Percentiles rank a stretch among this genome's conserved stretches.
phyloP scores from a whole-genome alignment of 2,888 invertebrate species.

The Apodemia hepburni region DNA sequence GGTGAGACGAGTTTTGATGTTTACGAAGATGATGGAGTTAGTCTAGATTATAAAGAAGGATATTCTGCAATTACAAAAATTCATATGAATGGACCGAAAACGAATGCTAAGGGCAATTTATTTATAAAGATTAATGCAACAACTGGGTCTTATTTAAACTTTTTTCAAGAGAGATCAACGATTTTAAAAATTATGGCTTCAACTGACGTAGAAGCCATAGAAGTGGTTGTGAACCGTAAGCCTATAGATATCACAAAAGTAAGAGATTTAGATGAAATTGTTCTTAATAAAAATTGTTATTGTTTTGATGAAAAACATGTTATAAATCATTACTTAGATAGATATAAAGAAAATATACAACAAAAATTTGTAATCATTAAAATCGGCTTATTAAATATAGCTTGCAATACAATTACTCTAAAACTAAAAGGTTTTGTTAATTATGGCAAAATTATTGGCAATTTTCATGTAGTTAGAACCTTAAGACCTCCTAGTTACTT shows the following conservation, averaged over 20 bases:
- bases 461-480: conserved; percentile 33
- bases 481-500: conserved; percentile 42
- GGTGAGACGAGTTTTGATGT: conserved; percentile 46
- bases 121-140: conserved; percentile 52
- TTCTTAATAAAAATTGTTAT: conserved; percentile 44
- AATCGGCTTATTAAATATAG: conserved; percentile 50
- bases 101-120: conserved; percentile 39
- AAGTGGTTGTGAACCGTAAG: conserved; percentile 49
- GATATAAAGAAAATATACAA: conserved; percentile 31
- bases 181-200: conserved; percentile 55
- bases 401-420: conserved; percentile 47
- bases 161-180: conserved; percentile 52
- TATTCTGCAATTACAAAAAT: conserved; percentile 51
- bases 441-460: conserved; percentile 41
- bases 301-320: conserved; percentile 48
- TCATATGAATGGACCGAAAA: conserved; percentile 41
- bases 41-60: conserved; percentile 49
- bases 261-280: conserved; percentile 47
- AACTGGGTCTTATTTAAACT: conserved; percentile 47
- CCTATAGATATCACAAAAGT: conserved; percentile 43
- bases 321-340: conserved; percentile 51
- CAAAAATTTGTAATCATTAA: conserved; percentile 58
- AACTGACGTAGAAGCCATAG: conserved; percentile 42
- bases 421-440: conserved; percentile 53
- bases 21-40: conserved; percentile 68